Evolutionary conservation across 23 tunicate species (phyloP).

Genomic region (Halocynthia roretzi): DNA sequence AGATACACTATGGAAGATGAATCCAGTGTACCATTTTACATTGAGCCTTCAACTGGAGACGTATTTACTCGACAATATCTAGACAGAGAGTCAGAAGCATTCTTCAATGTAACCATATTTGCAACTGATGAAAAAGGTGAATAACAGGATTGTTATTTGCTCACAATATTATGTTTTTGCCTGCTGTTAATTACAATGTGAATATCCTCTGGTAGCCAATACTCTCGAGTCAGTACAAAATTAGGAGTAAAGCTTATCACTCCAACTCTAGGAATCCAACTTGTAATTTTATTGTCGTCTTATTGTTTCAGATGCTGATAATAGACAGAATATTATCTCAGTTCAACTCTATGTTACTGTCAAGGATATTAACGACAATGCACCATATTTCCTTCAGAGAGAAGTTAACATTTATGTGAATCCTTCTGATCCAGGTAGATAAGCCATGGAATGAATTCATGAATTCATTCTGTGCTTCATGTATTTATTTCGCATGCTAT

Average conservation of each 20-base stretch:
- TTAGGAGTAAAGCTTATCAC: too few relatives aligned
- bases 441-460: neutral
- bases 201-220: neutral
- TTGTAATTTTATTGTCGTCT: too few relatives aligned
- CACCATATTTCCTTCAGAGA: slow-evolving; percentile 8
- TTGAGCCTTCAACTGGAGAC: slow-evolving; percentile 49
- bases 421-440: slow-evolving; percentile 2
- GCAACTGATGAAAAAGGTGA: slow-evolving; percentile 51
- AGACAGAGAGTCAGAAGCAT: slow-evolving; percentile 33
- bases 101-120: slow-evolving; percentile 16
- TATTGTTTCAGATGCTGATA: slow-evolving; percentile 7
- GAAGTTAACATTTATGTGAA: slow-evolving; percentile 2
- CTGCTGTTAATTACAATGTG: too few relatives aligned
- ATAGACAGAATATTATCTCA: neutral
- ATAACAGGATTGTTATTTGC: too few relatives aligned
- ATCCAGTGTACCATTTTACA: slow-evolving; percentile 36
- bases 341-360: neutral
- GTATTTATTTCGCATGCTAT: neutral
- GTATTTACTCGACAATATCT: slow-evolving; percentile 20
- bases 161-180: too few relatives aligned
- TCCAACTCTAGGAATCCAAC: too few relatives aligned
- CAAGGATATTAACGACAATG: slow-evolving; percentile 16
- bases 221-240: neutral
- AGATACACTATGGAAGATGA: too few relatives aligned
- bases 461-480: neutral